A percentile compares a stretch with the other conserved stretches of the same genome.
These are phyloP conservation scores for Drosophila melanogaster DNA, from an alignment of 1,140 invertebrate species.

Conservation along the genomic window Release_6_plus_ISO1_MT NT_037436.4:7297501-7298000, in stretches of 20 bases:
- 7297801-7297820: constrained; percentile 43
- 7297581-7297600: neutral
- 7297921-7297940: constrained; percentile 82
- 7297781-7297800: constrained; percentile 2
- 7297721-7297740: constrained; percentile 6
- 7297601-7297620: too few relatives aligned
- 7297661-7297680: too few relatives aligned
- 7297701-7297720: constrained; percentile 6
- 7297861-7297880: neutral
- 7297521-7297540: constrained; percentile 5
- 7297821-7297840: constrained; percentile 26
- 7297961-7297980: constrained; percentile 59
- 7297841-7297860: constrained; percentile 15
- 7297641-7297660: too few relatives aligned
- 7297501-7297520: constrained; percentile 45
- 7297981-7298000: constrained; percentile 22
- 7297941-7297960: constrained; percentile 79
- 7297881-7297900: neutral
- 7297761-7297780: constrained; percentile 9
- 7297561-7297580: constrained; percentile 7
- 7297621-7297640: too few relatives aligned
- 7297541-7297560: constrained; percentile 27
- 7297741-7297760: constrained; percentile 25
- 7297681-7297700: constrained; percentile 4
- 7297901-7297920: constrained; percentile 59